These are phyloP conservation scores for Parapsyche elsis DNA, from an alignment of 1,140 invertebrate genomes.

Conservation along the genomic window DNA sequence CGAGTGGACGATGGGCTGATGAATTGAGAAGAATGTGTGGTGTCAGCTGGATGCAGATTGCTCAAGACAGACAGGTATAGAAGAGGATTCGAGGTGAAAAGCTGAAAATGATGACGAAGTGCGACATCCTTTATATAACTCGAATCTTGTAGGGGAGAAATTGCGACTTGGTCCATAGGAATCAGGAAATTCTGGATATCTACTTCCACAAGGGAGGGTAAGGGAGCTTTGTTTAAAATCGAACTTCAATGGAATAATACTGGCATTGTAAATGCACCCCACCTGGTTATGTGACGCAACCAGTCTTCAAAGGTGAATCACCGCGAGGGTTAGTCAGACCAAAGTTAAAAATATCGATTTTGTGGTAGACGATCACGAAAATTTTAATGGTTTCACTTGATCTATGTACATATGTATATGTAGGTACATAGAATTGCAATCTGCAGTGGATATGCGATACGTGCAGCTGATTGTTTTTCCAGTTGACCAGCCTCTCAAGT, in stretches of 20 bases:
- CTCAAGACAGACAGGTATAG: too few species aligned
- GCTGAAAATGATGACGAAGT: too few species aligned
- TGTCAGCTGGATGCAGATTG: too few species aligned
- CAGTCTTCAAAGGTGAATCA: slow-evolving; percentile 19
- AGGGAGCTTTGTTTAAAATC: slow-evolving; percentile 38
- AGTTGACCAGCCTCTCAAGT: too few species aligned
- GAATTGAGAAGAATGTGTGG: too few species aligned
- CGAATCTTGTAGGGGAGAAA: not conserved
- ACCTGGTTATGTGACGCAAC: slow-evolving; percentile 11
- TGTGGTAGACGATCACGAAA: not conserved
- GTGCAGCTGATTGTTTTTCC: too few species aligned
- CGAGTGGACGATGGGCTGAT: too few species aligned
- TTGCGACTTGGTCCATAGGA: slow-evolving; percentile 16
- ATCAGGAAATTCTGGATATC: slow-evolving; percentile 55
- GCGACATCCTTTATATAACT: not conserved
- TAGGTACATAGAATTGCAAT: too few species aligned
- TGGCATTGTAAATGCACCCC: slow-evolving; percentile 24
- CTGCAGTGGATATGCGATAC: too few species aligned
- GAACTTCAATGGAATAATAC: slow-evolving; percentile 32
- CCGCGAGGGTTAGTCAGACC: not conserved
- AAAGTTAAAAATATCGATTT: not conserved
- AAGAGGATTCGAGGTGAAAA: too few species aligned
- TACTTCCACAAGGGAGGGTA: not conserved
- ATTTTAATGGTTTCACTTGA: slow-evolving; percentile 5
- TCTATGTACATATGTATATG: too few species aligned